Conservation (phyloP, 2,113 vertebrate species). For the Corythaeola cristata region DNA sequence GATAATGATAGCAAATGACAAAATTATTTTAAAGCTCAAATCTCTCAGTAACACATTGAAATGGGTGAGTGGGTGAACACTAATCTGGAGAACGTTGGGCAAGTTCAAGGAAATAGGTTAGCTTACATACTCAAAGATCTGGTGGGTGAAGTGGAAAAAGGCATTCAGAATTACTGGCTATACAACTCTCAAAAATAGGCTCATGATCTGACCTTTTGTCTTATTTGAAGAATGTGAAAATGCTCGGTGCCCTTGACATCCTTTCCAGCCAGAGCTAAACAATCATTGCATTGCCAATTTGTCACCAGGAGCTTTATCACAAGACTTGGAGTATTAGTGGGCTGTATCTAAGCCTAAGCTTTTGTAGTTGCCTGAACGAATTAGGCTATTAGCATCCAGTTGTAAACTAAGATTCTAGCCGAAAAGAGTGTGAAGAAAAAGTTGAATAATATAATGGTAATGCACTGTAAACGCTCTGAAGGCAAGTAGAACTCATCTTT, state of each 20-base stretch:
- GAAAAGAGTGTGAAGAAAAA: background rate
- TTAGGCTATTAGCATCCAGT: background rate
- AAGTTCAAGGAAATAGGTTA: background rate
- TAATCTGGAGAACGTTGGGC: background rate
- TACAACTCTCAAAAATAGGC: background rate
- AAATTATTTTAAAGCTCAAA: conserved; percentile 11
- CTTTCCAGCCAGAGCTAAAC: background rate
- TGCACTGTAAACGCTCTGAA: background rate
- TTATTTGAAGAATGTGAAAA: background rate
- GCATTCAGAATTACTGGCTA: background rate
- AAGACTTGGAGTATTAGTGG: background rate
- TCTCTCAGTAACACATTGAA: background rate
- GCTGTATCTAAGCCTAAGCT: background rate
- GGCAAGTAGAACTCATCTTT: background rate
- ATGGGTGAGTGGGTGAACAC: background rate
- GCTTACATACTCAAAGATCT: background rate
- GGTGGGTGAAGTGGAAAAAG: background rate
- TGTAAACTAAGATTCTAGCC: background rate
- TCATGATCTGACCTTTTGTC: background rate
- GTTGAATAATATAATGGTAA: background rate
- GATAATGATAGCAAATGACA: conserved; percentile 26
- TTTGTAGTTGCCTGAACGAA: background rate
- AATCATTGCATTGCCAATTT: background rate
- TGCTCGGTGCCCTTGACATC: background rate
- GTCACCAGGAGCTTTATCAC: background rate